These are phyloP conservation scores for Ennomos erosarius DNA, from an alignment of 2,888 invertebrate genomes.

Conservation along the genomic window DNA sequence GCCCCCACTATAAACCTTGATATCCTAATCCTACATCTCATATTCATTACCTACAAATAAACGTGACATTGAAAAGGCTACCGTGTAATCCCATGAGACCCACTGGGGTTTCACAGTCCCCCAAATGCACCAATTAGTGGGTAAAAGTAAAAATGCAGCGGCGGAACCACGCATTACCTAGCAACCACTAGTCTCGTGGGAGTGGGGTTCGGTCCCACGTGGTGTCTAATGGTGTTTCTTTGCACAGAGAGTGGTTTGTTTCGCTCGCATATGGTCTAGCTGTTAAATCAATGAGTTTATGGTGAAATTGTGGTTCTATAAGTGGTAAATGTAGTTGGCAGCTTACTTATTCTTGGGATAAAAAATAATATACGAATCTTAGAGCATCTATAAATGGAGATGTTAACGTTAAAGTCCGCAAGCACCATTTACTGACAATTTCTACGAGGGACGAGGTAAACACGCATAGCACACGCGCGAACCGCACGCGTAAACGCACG, in stretches of 20 bases:
- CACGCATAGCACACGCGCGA: too few species aligned
- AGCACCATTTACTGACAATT: too few species aligned
- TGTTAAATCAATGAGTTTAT: slow-evolving; percentile 70
- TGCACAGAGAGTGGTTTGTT: slow-evolving; percentile 76
- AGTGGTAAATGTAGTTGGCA: not conserved
- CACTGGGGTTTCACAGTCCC: slow-evolving; percentile 66
- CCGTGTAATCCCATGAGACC: slow-evolving; percentile 66
- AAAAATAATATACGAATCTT: too few species aligned
- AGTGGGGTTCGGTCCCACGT: slow-evolving; percentile 67
- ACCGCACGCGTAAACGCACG: too few species aligned
- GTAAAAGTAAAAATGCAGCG: slow-evolving; percentile 81
- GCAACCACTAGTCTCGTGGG: slow-evolving; percentile 56
- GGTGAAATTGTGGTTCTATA: slow-evolving; percentile 33
- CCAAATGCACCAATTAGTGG: slow-evolving; percentile 83
- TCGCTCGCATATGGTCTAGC: slow-evolving; percentile 74
- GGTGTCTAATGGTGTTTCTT: slow-evolving; percentile 80
- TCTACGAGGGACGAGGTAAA: too few species aligned
- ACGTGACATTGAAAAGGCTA: slow-evolving; percentile 74
- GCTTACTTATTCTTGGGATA: too few species aligned
- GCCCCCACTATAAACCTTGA: slow-evolving; percentile 40
- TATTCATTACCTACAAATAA: slow-evolving; percentile 68
- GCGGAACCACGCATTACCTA: slow-evolving; percentile 78
- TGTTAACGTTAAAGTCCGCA: too few species aligned
- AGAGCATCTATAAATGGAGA: too few species aligned
- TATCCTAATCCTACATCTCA: slow-evolving; percentile 31